phyloP scores from a whole-genome alignment of 1,140 invertebrate species.

The Diorhabda carinulata region DNA sequence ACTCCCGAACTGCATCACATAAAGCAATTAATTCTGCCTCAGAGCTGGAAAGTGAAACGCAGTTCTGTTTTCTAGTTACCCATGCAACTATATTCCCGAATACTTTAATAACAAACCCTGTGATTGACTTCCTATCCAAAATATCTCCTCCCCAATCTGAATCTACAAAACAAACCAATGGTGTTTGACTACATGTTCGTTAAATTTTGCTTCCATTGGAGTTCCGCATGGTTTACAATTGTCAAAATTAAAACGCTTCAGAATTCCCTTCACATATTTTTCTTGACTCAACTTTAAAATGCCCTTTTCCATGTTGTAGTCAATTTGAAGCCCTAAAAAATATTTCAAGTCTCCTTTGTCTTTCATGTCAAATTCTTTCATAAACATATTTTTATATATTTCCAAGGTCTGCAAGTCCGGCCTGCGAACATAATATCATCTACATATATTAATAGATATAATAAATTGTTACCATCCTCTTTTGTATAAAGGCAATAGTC shows the following conservation, averaged over 20 bases:
- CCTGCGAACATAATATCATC: not conserved
- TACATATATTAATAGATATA: not conserved
- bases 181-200: not conserved
- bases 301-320: not conserved
- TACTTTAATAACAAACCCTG: constrained; percentile 6
- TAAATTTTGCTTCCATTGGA: not conserved
- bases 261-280: not conserved
- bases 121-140: not conserved
- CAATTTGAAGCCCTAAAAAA: not conserved
- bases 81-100: constrained; percentile 5
- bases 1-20: not conserved
- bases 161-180: constrained; percentile 4
- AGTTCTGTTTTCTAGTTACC: constrained; percentile 4
- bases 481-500: not conserved
- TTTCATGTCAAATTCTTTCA: not conserved
- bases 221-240: constrained; percentile 1
- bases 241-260: constrained; percentile 8
- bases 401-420: not conserved
- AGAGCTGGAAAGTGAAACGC: not conserved
- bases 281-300: constrained; percentile 7
- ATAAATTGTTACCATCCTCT: not conserved
- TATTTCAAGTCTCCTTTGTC: not conserved
- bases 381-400: not conserved
- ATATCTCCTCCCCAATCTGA: constrained; percentile 11
- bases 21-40: not conserved